Conservation (phyloP, 2,113 vertebrate genomes). For the Romanogobio albipinnatus region DNA sequence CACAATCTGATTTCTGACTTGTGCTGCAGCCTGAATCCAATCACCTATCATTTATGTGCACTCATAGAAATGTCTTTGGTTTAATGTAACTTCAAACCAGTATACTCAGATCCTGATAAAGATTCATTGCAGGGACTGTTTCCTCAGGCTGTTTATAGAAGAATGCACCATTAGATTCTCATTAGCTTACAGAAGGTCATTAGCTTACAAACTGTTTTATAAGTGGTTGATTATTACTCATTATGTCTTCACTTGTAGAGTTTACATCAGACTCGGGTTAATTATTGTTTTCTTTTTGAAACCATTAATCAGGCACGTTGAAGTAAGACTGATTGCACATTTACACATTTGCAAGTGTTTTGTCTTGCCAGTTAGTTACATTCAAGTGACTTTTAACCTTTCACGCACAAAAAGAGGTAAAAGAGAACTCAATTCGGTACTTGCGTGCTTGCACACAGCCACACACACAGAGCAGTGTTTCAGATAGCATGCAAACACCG, state of each 20-base stretch:
- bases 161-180: background rate
- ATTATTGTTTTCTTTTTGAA: background rate
- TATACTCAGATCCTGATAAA: background rate
- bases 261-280: background rate
- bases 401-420: no score
- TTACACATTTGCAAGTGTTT: no score
- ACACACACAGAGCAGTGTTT: no score
- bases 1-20: no score
- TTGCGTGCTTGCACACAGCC: no score
- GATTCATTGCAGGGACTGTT: background rate
- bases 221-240: constrained; percentile 34
- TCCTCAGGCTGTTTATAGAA: constrained; percentile 14
- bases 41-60: background rate
- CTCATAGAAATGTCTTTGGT: background rate
- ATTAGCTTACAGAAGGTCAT: background rate
- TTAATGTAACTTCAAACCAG: background rate
- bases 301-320: background rate
- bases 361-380: no score
- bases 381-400: no score
- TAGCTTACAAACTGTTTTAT: constrained; percentile 33
- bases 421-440: no score
- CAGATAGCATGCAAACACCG: no score
- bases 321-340: background rate
- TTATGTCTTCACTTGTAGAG: constrained; percentile 19
- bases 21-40: no score